Evolutionary conservation across 2,888 invertebrate genomes (phyloP).

Genomic region (Stenodema calcarata): DNA sequence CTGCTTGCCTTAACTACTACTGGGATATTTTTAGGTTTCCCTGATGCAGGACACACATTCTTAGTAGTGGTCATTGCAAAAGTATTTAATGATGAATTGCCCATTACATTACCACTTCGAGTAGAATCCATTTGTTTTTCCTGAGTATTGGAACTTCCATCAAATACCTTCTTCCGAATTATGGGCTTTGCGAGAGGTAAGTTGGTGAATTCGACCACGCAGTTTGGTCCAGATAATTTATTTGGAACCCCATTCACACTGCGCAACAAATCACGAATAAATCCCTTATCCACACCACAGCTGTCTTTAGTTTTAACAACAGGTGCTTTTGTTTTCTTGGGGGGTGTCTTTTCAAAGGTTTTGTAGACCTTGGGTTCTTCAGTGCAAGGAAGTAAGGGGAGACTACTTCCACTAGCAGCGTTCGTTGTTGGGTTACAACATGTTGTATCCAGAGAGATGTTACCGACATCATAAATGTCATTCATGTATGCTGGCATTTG

Average conservation of each 20-base stretch:
- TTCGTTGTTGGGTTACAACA: not conserved
- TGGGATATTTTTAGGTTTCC: not conserved
- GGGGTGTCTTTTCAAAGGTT: not conserved
- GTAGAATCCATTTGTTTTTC: not conserved
- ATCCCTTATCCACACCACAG: not conserved
- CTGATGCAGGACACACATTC: not conserved
- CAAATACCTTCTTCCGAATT: not conserved
- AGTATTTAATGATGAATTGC: not conserved
- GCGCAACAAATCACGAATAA: not conserved
- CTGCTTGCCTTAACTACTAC: not conserved
- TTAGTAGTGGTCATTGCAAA: not conserved
- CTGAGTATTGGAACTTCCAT: not conserved
- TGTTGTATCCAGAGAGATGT: not conserved
- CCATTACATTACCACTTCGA: not conserved
- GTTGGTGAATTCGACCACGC: not conserved
- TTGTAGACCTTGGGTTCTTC: not conserved
- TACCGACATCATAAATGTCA: not conserved
- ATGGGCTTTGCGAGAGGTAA: not conserved
- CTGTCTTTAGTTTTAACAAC: not conserved
- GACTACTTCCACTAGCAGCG: not conserved
- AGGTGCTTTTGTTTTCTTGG: not conserved
- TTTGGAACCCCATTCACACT: not conserved
- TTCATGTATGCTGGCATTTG: constrained; percentile 11
- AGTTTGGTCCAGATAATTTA: not conserved
- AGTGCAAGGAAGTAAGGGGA: not conserved